Base-by-base conservation (phyloP, 2,888 invertebrate species). In the Pollenia amentaria region DNA sequence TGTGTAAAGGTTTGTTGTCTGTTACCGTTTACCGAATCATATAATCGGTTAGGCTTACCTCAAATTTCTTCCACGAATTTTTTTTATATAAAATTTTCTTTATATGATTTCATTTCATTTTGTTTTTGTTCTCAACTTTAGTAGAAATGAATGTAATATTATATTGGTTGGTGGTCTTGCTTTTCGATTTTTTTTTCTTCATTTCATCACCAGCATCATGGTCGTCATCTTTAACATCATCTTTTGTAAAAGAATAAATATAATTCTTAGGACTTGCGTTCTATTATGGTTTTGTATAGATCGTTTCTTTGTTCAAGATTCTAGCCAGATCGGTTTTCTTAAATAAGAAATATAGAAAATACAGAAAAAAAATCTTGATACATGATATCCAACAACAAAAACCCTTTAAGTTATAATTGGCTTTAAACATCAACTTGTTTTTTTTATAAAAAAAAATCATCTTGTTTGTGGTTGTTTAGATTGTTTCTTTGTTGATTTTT, bases 141-240 rank as follows among this genome's bases (percentile, higher is more conserved):
- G 38, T 9, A 18, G 3, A 62, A 62, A 69, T 48, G 48, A 76
- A 79, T 72, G 60, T 84, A 73, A 84, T 73, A 64, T 64, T 62
- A 73, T 87, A 81, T 80, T 84, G 48, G 84, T 51, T 84, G 87
- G 87, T 87, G 87, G 87, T 87, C 87, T 77, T 11, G 64, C 64
- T 70, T 67, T 78, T 16, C 14, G 29, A 29, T 29, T 12, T 53
- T 62, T 76, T 67, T 44, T 69, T 60, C 21, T 51, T 60, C 57
- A 53, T 51, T 53, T 67, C 72, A 62, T 78, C 72, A 29, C 65
- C 78, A 57, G 55, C 65, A 57, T 57, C 65, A 64, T 46, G 60
- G 44, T 53, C 53, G 21, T 70, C 57, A 55, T 67, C 42, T 44
- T 57, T 16, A 14, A 10, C n/a, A 46, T 16, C 55, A 16, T 73